Evolutionary conservation across 2,888 invertebrate species (phyloP).

Genomic region (Linnaemya tessellans): DNA sequence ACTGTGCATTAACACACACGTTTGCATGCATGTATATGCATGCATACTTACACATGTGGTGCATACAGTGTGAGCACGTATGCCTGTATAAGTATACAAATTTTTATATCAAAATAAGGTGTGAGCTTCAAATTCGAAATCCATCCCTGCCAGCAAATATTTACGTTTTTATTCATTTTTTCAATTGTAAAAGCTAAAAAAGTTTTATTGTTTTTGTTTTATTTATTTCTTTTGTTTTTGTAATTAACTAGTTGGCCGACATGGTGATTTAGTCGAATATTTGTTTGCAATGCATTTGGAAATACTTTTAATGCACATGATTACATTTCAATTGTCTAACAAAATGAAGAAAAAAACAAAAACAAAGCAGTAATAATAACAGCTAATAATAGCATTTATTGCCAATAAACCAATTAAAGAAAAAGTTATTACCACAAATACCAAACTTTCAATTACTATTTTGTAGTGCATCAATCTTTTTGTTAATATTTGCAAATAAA

Average conservation of each 20-base stretch:
- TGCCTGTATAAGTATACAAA: background rate
- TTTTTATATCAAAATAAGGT: conserved; percentile 35
- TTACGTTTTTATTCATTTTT: background rate
- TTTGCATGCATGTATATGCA: background rate
- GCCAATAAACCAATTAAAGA: conserved; percentile 22
- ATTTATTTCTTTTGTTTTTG: background rate
- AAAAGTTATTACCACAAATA: conserved; percentile 35
- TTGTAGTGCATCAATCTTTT: background rate
- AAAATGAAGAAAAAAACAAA: too few relatives aligned
- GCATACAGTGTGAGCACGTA: background rate
- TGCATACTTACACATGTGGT: background rate
- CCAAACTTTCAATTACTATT: conserved; percentile 1
- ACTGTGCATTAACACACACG: background rate
- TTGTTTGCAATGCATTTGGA: conserved; percentile 26
- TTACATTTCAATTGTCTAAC: conserved; percentile 1
- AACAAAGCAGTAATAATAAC: too few relatives aligned
- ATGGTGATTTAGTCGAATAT: background rate
- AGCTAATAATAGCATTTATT: conserved; percentile 8
- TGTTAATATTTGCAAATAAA: background rate
- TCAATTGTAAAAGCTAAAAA: background rate
- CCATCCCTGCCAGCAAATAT: background rate
- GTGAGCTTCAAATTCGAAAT: conserved; percentile 38
- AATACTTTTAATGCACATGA: conserved; percentile 25
- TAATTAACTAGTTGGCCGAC: background rate
- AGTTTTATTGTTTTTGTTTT: background rate